A percentile compares a stretch with the other conserved stretches of the same genome.
These are phyloP conservation scores for Mesodorylaimus sp. DNA, from an alignment of 2,888 invertebrate genomes.

Conservation along the genomic window DNA sequence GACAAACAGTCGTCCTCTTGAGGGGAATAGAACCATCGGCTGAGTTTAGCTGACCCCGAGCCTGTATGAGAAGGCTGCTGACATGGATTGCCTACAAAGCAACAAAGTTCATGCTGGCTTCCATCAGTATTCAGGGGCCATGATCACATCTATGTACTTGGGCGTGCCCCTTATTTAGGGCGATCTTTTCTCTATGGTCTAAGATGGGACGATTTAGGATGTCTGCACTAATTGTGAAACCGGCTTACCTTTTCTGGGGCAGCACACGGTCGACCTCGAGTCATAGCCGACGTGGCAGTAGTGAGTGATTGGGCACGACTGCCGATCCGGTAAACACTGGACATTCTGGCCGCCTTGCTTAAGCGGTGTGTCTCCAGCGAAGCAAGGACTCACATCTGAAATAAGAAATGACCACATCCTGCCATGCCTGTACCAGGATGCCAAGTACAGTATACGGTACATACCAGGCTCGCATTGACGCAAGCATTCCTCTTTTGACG, in stretches of 20 bases:
- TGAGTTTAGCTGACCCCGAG: constrained; percentile 21
- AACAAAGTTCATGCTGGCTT: neutral
- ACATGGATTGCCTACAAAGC: constrained; percentile 20
- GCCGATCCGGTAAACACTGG: neutral
- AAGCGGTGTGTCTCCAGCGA: neutral
- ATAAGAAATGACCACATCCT: neutral
- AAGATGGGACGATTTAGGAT: too few relatives aligned
- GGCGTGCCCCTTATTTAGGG: neutral
- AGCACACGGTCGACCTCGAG: constrained; percentile 4
- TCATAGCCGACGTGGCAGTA: constrained; percentile 10
- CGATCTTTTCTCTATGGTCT: neutral
- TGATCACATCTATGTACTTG: too few relatives aligned
- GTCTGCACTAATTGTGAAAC: neutral
- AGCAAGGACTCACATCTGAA: constrained; percentile 7
- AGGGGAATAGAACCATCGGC: constrained; percentile 13
- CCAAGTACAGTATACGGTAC: too few relatives aligned
- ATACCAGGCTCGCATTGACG: constrained; percentile 7
- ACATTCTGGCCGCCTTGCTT: neutral
- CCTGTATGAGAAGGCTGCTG: constrained; percentile 27
- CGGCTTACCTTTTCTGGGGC: constrained; percentile 6
- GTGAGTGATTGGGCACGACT: constrained; percentile 4
- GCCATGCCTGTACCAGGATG: neutral
- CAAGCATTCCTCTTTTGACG: constrained; percentile 22
- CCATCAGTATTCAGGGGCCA: too few relatives aligned
- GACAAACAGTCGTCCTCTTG: constrained; percentile 14